These are phyloP conservation scores for Cacatua alba DNA, from an alignment of 2,113 vertebrate genomes.

Conservation along the genomic window DNA sequence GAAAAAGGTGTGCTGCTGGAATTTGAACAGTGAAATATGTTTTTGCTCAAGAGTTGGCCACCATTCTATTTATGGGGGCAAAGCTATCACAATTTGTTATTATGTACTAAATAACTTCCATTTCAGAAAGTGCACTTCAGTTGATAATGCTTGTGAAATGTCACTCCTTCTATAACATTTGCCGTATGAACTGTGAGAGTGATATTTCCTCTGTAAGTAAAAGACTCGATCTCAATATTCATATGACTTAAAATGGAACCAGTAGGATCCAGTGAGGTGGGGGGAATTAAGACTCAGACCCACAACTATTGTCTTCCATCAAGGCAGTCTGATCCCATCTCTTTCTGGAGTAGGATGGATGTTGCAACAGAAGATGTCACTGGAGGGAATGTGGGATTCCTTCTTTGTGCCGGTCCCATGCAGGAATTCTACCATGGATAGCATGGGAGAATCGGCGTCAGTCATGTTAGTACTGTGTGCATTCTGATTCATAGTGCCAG, in stretches of 20 bases:
- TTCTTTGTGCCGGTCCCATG: not conserved
- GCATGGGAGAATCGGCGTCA: not conserved
- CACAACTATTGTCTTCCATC: not conserved
- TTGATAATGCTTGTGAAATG: not conserved
- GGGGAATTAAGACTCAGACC: not conserved
- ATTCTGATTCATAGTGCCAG: not conserved
- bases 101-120: not conserved
- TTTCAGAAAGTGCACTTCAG: not conserved
- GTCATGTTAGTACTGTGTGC: not conserved
- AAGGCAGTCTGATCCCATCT: not conserved
- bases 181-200: not conserved
- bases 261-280: not conserved
- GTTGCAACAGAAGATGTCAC: not conserved
- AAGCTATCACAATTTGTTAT: not conserved
- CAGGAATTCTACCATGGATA: not conserved
- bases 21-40: not conserved
- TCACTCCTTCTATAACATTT: not conserved
- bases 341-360: not conserved
- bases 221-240: not conserved
- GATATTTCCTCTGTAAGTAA: not conserved
- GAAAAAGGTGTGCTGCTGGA: not conserved
- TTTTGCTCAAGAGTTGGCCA: not conserved
- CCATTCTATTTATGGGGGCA: not conserved
- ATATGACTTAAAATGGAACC: not conserved
- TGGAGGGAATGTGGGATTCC: not conserved